These are phyloP conservation scores for Pholis gunnellus DNA, from an alignment of 2,113 vertebrate genomes.

Conservation along the genomic window DNA sequence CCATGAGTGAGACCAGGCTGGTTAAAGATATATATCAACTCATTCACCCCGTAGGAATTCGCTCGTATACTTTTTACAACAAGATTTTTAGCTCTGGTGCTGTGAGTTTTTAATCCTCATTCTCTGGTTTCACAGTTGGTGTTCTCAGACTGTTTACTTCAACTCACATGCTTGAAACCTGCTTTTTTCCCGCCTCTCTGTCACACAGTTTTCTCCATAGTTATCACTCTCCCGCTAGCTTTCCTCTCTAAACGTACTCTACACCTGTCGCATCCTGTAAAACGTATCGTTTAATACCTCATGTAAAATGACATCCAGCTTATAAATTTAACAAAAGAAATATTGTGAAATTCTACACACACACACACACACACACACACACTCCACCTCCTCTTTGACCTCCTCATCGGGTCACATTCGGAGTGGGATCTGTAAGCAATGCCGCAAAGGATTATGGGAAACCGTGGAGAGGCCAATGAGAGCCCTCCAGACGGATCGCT, in stretches of 20 bases:
- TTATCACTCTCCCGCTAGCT: not conserved
- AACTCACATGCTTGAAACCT: not conserved
- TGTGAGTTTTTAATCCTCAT: not conserved
- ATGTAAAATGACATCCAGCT: not conserved
- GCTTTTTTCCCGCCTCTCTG: not conserved
- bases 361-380: constrained; percentile 3
- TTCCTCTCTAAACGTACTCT: constrained; percentile 17
- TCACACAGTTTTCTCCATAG: constrained; percentile 2
- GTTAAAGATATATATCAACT: too few species aligned
- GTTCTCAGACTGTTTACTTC: constrained; percentile 9
- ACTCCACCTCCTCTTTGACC: constrained; percentile 56
- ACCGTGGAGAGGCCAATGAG: constrained; percentile 76
- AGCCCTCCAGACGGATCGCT: constrained; percentile 73
- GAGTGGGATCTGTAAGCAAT: constrained; percentile 1
- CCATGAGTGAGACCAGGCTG: too few species aligned
- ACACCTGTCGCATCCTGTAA: constrained; percentile 14
- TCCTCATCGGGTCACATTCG: constrained; percentile 48
- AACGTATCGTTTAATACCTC: not conserved
- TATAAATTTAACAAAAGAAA: not conserved
- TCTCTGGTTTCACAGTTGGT: not conserved
- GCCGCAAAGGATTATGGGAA: constrained; percentile 74
- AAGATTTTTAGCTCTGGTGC: not conserved
- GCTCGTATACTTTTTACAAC: not conserved
- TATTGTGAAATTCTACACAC: not conserved
- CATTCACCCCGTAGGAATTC: not conserved